These are phyloP conservation scores for Drosophila gunungcola DNA, from an alignment of 1,140 invertebrate species.

Conservation along the genomic window DNA sequence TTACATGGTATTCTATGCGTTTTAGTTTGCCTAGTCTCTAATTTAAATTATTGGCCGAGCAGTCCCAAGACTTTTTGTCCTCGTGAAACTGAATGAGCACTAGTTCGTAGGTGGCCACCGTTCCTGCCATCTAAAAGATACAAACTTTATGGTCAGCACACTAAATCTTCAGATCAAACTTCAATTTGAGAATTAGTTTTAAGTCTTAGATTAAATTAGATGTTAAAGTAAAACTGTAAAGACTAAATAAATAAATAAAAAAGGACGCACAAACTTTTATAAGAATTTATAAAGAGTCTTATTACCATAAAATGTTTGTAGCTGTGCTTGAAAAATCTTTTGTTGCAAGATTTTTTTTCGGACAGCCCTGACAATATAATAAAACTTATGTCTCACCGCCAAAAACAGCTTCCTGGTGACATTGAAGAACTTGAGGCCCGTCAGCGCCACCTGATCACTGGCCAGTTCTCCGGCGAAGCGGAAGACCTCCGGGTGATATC, in stretches of 20 bases:
- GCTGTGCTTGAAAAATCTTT: too few relatives aligned
- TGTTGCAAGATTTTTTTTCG: too few relatives aligned
- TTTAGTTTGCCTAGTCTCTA: not conserved
- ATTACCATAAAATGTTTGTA: too few relatives aligned
- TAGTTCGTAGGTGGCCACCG: constrained; percentile 88
- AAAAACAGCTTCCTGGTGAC: constrained; percentile 88
- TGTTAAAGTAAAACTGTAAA: too few relatives aligned
- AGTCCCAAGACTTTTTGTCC: constrained; percentile 71
- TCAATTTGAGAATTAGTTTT: too few relatives aligned
- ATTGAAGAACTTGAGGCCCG: constrained; percentile 87
- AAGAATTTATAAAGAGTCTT: too few relatives aligned
- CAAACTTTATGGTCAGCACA: not conserved
- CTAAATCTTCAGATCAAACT: too few relatives aligned
- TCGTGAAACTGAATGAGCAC: constrained; percentile 85
- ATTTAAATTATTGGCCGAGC: not conserved
- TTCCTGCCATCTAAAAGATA: constrained; percentile 85
- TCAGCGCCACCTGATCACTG: constrained; percentile 86
- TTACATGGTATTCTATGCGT: not conserved
- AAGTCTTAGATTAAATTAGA: too few relatives aligned
- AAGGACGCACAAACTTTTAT: too few relatives aligned
- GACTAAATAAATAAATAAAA: too few relatives aligned
- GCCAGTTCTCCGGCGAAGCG: constrained; percentile 86
- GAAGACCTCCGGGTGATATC: constrained; percentile 86
- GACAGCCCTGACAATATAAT: too few relatives aligned
- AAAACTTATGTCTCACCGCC: constrained; percentile 38